Evolutionary conservation across 2,888 invertebrate species (phyloP).

Genomic region (Heliconius ismenius): DNA sequence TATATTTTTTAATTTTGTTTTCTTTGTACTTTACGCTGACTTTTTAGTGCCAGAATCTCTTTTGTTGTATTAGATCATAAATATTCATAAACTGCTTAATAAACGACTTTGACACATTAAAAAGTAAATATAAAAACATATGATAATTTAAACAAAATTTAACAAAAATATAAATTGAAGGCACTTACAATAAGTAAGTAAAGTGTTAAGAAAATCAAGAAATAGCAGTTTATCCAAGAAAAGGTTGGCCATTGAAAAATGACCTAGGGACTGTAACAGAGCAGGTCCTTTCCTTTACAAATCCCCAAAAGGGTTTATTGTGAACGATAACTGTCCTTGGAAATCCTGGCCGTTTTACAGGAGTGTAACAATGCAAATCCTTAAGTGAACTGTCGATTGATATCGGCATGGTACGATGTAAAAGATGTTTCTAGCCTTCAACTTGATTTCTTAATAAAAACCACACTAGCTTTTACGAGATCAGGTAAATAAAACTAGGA

Average conservation of each 20-base stretch:
- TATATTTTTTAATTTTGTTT: too few species aligned
- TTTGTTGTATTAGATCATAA: too few species aligned
- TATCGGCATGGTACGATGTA: neutral
- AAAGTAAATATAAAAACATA: too few species aligned
- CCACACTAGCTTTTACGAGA: too few species aligned
- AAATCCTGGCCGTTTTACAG: conserved; percentile 23
- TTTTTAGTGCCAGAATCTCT: too few species aligned
- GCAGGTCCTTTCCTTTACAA: conserved; percentile 36
- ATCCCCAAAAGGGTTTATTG: conserved; percentile 32
- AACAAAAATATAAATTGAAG: conserved; percentile 1
- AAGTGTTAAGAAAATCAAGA: conserved; percentile 19
- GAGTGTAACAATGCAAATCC: conserved; percentile 21
- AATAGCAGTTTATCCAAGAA: conserved; percentile 32
- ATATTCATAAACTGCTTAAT: too few species aligned
- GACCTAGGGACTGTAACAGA: conserved; percentile 28
- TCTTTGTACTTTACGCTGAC: too few species aligned
- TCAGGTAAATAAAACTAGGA: too few species aligned
- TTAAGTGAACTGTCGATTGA: conserved; percentile 8
- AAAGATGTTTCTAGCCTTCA: neutral
- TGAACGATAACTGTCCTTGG: conserved; percentile 33
- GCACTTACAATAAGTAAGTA: neutral
- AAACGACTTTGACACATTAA: too few species aligned
- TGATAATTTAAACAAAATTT: too few species aligned
- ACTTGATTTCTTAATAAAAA: neutral
- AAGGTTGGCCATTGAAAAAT: conserved; percentile 27